These are phyloP conservation scores for Falcunculus frontatus DNA, from an alignment of 2,113 vertebrate genomes.

Conservation along the genomic window DNA sequence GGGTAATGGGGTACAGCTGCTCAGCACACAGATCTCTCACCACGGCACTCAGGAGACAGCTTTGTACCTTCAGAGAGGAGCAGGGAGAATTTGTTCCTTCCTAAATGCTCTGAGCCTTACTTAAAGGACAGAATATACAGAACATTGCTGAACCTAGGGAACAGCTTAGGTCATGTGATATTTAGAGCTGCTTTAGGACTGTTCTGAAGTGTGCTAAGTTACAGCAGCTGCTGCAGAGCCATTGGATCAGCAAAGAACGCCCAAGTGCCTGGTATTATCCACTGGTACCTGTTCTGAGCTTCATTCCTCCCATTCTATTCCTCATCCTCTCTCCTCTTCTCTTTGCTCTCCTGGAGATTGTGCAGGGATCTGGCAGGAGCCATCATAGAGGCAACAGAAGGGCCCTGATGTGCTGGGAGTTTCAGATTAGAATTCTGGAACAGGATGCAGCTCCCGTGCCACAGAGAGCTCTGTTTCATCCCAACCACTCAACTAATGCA, in stretches of 20 bases:
- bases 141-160: neutral
- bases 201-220: neutral
- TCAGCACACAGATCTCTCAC: neutral
- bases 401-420: neutral
- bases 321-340: neutral
- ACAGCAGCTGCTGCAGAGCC: neutral
- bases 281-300: neutral
- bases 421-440: neutral
- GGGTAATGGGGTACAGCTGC: accelerated
- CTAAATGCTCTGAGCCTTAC: neutral
- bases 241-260: neutral
- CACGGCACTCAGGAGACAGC: accelerated
- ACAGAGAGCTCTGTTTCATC: neutral
- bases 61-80: neutral
- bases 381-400: neutral
- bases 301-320: neutral
- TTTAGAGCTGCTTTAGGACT: neutral
- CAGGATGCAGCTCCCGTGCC: neutral
- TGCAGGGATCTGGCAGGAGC: neutral
- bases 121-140: neutral
- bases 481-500: neutral
- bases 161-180: neutral
- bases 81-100: neutral
- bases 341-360: neutral
- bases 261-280: neutral